These are phyloP conservation scores for Phaonia tiefii DNA, from an alignment of 2,888 invertebrate genomes.

Conservation along the genomic window DNA sequence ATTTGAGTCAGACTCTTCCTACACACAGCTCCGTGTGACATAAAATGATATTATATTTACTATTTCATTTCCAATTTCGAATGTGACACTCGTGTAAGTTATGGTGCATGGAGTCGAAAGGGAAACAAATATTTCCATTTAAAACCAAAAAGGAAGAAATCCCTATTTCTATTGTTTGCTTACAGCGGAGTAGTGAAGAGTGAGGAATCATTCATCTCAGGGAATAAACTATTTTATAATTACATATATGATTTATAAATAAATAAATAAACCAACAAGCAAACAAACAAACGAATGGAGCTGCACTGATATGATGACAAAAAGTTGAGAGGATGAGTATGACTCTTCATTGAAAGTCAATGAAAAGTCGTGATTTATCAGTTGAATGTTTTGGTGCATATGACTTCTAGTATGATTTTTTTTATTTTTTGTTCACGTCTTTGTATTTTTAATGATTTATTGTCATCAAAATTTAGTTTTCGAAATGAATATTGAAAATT, in stretches of 20 bases:
- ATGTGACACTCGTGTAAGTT: constrained; percentile 29
- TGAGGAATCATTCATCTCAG: background rate
- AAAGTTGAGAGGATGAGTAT: constrained; percentile 17
- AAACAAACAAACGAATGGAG: constrained; percentile 20
- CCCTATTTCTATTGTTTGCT: constrained; percentile 17
- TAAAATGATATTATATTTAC: constrained; percentile 28
- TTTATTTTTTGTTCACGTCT: background rate
- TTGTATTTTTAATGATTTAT: constrained; percentile 43
- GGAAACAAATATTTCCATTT: constrained; percentile 61
- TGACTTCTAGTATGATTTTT: constrained; percentile 12
- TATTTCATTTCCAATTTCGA: constrained; percentile 19
- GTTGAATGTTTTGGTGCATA: constrained; percentile 26
- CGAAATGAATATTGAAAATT: constrained; percentile 10
- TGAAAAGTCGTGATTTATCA: constrained; percentile 62
- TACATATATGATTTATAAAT: constrained; percentile 63
- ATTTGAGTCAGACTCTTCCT: constrained; percentile 1
- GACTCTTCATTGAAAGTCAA: constrained; percentile 59
- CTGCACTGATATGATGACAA: background rate
- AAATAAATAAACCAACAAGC: constrained; percentile 58
- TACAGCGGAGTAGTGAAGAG: background rate
- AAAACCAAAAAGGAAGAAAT: constrained; percentile 6
- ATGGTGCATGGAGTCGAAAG: constrained; percentile 34
- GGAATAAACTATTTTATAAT: constrained; percentile 55
- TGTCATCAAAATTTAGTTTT: constrained; percentile 36
- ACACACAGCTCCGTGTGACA: constrained; percentile 9